Evolutionary conservation across 2,113 vertebrate genomes (phyloP).

Genomic region (Gymnarchus niloticus): DNA sequence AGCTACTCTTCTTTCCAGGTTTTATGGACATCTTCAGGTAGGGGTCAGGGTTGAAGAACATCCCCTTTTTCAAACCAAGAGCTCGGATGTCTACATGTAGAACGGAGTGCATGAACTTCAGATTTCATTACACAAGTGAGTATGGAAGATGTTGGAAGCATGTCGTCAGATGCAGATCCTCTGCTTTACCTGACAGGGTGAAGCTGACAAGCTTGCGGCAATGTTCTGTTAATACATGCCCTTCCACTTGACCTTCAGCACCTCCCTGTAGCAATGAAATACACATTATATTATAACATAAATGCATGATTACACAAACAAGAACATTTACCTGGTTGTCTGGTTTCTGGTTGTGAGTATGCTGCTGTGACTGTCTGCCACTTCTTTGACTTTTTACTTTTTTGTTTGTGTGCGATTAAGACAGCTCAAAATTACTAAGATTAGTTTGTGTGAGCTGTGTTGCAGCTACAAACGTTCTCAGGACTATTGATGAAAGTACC

Average conservation of each 20-base stretch:
- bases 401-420: no score
- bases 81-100: constrained; percentile 78
- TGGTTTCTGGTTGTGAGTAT: no score
- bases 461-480: no score
- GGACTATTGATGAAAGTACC: not conserved
- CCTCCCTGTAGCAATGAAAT: constrained; percentile 62
- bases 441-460: no score
- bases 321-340: no score
- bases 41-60: constrained; percentile 99
- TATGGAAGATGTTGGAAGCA: not conserved
- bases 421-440: no score
- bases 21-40: constrained; percentile 99
- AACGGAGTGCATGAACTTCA: not conserved
- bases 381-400: no score
- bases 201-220: constrained; percentile 90
- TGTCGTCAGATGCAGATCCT: not conserved
- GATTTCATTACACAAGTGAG: not conserved
- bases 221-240: constrained; percentile 76
- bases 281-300: not conserved
- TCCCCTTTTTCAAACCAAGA: constrained; percentile 92
- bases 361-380: no score
- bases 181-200: constrained; percentile 79
- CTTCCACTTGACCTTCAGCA: constrained; percentile 75
- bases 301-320: no score
- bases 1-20: constrained; percentile 91